phyloP scores from a whole-genome alignment of 2,888 invertebrate genomes.

The Nomada ferruginata region DNA sequence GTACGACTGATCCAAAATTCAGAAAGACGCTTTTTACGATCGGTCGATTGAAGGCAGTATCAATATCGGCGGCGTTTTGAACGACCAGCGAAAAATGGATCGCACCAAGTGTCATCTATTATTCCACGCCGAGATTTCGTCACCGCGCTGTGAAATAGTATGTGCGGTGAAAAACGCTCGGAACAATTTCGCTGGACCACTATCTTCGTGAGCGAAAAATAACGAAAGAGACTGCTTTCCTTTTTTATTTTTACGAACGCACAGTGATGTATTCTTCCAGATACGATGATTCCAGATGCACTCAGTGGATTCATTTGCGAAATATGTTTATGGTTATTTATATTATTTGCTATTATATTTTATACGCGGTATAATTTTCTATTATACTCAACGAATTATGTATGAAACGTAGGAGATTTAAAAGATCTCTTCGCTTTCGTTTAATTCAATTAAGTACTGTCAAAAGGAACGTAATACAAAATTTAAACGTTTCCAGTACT shows the following conservation, averaged over 20 bases:
- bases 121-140: slow-evolving; percentile 32
- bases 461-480: no score
- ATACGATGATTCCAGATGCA: not conserved
- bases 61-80: not conserved
- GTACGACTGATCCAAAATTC: slow-evolving; percentile 38
- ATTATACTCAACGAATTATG: no score
- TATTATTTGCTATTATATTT: not conserved
- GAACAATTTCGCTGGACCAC: slow-evolving; percentile 14
- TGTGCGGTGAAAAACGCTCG: not conserved
- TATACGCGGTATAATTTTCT: no score
- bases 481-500: no score
- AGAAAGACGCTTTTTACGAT: slow-evolving; percentile 10
- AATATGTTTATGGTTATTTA: not conserved
- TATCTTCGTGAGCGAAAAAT: not conserved
- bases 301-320: not conserved
- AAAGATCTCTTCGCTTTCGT: no score
- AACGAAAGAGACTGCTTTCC: not conserved
- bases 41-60: not conserved
- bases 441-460: no score
- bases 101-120: slow-evolving; percentile 33
- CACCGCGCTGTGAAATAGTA: slow-evolving; percentile 28
- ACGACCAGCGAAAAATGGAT: slow-evolving; percentile 35
- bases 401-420: no score
- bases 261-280: no score
- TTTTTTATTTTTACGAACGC: not conserved